A percentile compares a stretch with the other conserved stretches of the same genome.
phyloP scores from a whole-genome alignment of 2,888 invertebrate species.

The Artemia sp. region DNA sequence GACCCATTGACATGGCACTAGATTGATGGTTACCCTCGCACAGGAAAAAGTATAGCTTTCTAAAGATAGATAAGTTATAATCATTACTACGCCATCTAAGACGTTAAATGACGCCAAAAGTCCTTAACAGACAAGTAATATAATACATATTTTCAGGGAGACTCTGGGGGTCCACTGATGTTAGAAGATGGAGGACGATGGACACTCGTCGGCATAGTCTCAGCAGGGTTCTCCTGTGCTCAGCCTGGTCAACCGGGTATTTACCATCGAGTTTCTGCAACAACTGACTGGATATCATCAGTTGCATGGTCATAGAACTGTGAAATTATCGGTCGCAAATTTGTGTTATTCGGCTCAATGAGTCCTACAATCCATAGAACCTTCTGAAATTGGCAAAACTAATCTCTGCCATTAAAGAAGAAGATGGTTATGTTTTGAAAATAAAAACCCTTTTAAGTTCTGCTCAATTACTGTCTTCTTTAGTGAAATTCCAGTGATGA shows the following conservation, averaged over 20 bases:
- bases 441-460: too few species aligned
- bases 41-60: too few species aligned
- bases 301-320: conserved; percentile 21
- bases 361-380: too few species aligned
- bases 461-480: too few species aligned
- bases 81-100: not conserved
- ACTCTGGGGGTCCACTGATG: conserved; percentile 79
- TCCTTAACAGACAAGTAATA: conserved; percentile 5
- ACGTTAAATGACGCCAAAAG: not conserved
- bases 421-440: too few species aligned
- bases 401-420: too few species aligned
- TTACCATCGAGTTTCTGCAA: conserved; percentile 78
- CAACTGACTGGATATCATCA: conserved; percentile 76
- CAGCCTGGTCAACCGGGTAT: conserved; percentile 84
- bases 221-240: conserved; percentile 84
- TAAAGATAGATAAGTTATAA: not conserved
- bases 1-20: too few species aligned
- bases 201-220: conserved; percentile 78
- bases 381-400: too few species aligned
- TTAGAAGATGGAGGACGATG: conserved; percentile 66
- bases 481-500: too few species aligned
- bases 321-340: too few species aligned
- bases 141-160: conserved; percentile 41
- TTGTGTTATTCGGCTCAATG: too few species aligned
- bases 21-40: too few species aligned